Base-by-base conservation (phyloP, 2,113 vertebrate genomes). In the Nothocercus julius region DNA sequence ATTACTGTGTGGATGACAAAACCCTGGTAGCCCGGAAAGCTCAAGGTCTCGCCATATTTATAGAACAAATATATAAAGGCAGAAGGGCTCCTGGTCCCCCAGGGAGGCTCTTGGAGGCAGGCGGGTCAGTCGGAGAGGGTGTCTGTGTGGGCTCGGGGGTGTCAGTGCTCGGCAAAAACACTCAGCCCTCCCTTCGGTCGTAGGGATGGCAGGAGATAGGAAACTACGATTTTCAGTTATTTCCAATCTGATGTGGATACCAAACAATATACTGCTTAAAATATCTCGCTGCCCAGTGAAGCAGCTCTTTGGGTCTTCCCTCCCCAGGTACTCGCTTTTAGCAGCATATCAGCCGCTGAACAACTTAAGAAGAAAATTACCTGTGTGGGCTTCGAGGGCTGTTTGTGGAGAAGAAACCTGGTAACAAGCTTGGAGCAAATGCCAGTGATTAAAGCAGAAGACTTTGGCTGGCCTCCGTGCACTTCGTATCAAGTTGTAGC, bases 51-150 rank as follows among this genome's bases (percentile, higher is more conserved):
- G 68, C 45, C 51, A 36, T 80, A 13, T 70, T 72, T 67, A 44
- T 15, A 78, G 69, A 49, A 51, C 20, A 44, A 38, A 67, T 24
- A 9, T 15, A 13, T 42, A 81, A 44, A 4, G 1, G 9, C n/a
- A 11, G 68, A 34, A 59, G 54, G 70, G 11, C 17, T 49, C 2
- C 6, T 38, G 66, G 32, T 28, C 45, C 70, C 18, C 32, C 22
- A 7, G 10, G 9, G 5, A 76, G 40, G 4, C n/a, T 20, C 1
- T 1, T 0, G 3, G 40, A 32, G 61, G 59, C 24, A 18, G 24
- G 34, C 0, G 8, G 15, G 18, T 44, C 34, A 2, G 34, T 20
- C 21, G 22, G 47, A 22, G 45, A 47, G 18, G 45, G 45, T 18
- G 18, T 6, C 45, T 15, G 45, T 14, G 20, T 36, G 36, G 56